Evolutionary conservation across 2,888 invertebrate genomes (phyloP).

Genomic region (Hydrotaea diabolus): DNA sequence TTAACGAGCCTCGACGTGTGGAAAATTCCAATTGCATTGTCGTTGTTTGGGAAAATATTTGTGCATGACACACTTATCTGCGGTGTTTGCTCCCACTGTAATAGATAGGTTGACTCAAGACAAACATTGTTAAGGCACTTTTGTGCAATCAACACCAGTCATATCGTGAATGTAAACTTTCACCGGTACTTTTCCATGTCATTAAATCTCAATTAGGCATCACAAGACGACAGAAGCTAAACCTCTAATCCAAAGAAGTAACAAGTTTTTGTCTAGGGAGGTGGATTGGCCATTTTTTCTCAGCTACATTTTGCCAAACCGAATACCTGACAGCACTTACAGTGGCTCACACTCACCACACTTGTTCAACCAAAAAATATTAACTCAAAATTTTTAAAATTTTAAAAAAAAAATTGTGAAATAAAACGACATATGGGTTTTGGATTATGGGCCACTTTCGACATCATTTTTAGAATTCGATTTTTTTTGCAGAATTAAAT

Average conservation of each 20-base stretch:
- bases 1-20: not conserved
- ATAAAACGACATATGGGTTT: too few species aligned
- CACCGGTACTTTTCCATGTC: not conserved
- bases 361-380: too few species aligned
- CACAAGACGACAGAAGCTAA: not conserved
- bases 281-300: not conserved
- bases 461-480: too few species aligned
- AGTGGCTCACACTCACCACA: too few species aligned
- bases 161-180: not conserved
- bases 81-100: not conserved
- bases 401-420: too few species aligned
- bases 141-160: not conserved
- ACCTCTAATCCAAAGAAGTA: not conserved
- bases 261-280: not conserved
- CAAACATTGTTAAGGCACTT: not conserved
- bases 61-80: not conserved
- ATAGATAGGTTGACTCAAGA: not conserved
- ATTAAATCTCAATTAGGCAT: slow-evolving; percentile 22
- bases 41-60: not conserved
- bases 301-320: not conserved
- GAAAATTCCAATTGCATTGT: too few species aligned
- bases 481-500: too few species aligned
- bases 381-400: too few species aligned
- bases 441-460: too few species aligned
- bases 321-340: too few species aligned